These are phyloP conservation scores for Ennomos fuscantarius DNA, from an alignment of 2,888 invertebrate genomes.

Conservation along the genomic window DNA sequence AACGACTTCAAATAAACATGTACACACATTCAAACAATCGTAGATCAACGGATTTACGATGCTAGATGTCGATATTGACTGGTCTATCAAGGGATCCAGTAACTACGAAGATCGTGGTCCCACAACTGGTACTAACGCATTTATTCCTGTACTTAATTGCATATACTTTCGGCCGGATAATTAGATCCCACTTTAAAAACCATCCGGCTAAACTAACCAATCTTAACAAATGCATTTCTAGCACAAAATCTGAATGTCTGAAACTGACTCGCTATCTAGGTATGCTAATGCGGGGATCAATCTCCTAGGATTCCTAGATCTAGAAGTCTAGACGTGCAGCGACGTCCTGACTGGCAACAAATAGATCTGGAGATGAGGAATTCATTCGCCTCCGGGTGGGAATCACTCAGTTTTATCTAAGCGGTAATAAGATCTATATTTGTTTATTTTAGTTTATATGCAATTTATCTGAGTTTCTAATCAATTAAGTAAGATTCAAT, in stretches of 20 bases:
- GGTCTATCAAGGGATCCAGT: no score
- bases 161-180: background rate
- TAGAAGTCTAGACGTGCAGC: constrained; percentile 36
- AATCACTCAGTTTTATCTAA: constrained; percentile 8
- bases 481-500: no score
- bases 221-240: constrained; percentile 3
- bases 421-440: constrained; percentile 3
- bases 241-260: constrained; percentile 20
- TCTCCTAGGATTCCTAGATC: constrained; percentile 49
- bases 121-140: no score
- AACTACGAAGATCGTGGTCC: no score
- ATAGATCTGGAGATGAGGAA: constrained; percentile 48
- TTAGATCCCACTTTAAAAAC: background rate
- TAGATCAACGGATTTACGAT: no score
- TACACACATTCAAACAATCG: no score
- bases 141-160: background rate
- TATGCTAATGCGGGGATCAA: constrained; percentile 69
- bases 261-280: constrained; percentile 45
- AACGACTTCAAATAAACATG: no score
- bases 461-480: no score
- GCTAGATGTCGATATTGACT: no score
- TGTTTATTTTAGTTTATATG: background rate
- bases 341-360: constrained; percentile 47
- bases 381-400: constrained; percentile 37
- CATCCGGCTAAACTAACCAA: constrained; percentile 11